These are phyloP conservation scores for Syritta pipiens DNA, from an alignment of 2,888 invertebrate genomes.

Conservation along the genomic window DNA sequence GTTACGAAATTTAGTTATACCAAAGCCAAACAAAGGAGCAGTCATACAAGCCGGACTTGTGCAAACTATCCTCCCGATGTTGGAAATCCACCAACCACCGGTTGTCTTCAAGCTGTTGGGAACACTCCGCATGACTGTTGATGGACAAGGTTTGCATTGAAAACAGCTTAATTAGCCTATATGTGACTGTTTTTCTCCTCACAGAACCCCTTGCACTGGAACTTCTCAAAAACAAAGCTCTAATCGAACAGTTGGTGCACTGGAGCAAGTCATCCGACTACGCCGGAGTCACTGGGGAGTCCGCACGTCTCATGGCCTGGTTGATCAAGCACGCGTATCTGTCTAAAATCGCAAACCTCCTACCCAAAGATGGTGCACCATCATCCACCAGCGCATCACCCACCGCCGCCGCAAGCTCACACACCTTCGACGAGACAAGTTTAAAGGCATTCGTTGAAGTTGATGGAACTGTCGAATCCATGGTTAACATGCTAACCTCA, in stretches of 20 bases:
- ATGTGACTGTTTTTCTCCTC: background rate
- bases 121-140: slow-evolving; percentile 91
- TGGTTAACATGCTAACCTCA: slow-evolving; percentile 90
- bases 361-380: slow-evolving; percentile 76
- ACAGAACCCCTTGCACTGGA: slow-evolving; percentile 85
- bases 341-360: slow-evolving; percentile 76
- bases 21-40: slow-evolving; percentile 86
- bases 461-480: slow-evolving; percentile 86
- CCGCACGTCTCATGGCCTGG: slow-evolving; percentile 89
- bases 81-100: slow-evolving; percentile 85
- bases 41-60: slow-evolving; percentile 87
- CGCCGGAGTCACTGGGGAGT: slow-evolving; percentile 91
- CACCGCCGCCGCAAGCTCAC: slow-evolving; percentile 55
- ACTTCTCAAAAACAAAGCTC: slow-evolving; percentile 83
- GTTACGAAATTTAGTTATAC: slow-evolving; percentile 87
- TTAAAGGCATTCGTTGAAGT: slow-evolving; percentile 80
- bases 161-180: background rate
- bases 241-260: slow-evolving; percentile 84
- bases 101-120: slow-evolving; percentile 93
- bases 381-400: slow-evolving; percentile 74
- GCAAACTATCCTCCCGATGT: slow-evolving; percentile 86
- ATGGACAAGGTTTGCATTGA: slow-evolving; percentile 85
- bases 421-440: slow-evolving; percentile 77
- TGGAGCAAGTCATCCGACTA: slow-evolving; percentile 90
- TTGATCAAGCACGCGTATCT: slow-evolving; percentile 85